phyloP scores from a whole-genome alignment of 2,113 vertebrate genomes.

The Ptilonorhynchus violaceus region DNA sequence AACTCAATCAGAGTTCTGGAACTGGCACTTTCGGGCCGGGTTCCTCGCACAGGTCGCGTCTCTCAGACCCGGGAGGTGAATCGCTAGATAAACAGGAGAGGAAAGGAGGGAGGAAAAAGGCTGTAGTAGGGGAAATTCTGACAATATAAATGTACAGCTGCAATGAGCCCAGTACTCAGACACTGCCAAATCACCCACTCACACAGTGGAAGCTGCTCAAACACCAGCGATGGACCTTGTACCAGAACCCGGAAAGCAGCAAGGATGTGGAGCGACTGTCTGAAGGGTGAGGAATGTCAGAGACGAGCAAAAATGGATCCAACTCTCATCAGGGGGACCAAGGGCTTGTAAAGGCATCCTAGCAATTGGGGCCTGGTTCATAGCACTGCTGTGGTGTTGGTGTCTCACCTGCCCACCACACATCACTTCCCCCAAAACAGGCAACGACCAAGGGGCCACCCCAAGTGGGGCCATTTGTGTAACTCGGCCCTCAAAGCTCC shows the following conservation, averaged over 20 bases:
- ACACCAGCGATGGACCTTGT: neutral
- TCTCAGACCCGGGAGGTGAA: neutral
- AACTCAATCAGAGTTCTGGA: conserved; percentile 35
- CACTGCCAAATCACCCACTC: neutral
- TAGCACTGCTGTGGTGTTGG: neutral
- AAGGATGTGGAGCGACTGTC: neutral
- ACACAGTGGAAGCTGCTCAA: neutral
- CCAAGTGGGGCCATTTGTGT: neutral
- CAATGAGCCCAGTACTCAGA: neutral
- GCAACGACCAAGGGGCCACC: neutral
- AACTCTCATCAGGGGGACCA: neutral
- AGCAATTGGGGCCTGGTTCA: neutral
- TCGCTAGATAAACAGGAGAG: neutral
- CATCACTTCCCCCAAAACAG: neutral
- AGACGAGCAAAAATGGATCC: neutral
- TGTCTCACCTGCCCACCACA: neutral
- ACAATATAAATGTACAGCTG: neutral
- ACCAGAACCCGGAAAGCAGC: neutral
- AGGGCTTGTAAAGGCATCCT: neutral
- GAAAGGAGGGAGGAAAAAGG: neutral
- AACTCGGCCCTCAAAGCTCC: neutral
- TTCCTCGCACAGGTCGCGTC: neutral
- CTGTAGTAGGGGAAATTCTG: neutral
- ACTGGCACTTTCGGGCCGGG: neutral
- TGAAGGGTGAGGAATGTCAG: neutral